These are phyloP conservation scores for Cygnus atratus DNA, from an alignment of 2,113 vertebrate species.

Conservation along the genomic window DNA sequence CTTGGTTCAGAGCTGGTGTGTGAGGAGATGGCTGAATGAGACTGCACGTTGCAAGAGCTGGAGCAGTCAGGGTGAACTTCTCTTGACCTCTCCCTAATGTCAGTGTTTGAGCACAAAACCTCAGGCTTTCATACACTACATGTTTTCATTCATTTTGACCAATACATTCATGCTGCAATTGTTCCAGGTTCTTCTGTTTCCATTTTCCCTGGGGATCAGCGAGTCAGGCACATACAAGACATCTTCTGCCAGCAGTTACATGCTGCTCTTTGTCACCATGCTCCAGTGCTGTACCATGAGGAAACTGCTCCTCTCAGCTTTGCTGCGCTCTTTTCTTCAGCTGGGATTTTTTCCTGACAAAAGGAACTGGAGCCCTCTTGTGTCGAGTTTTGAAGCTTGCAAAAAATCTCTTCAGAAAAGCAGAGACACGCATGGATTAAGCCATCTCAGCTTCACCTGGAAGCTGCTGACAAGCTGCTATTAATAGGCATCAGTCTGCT, in stretches of 20 bases:
- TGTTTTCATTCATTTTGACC: neutral
- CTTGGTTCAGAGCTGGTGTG: neutral
- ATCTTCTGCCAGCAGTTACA: neutral
- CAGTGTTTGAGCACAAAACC: neutral
- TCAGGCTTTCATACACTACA: neutral
- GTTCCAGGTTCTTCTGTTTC: neutral
- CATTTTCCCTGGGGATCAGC: accelerated
- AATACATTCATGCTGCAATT: accelerated
- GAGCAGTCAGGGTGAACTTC: neutral
- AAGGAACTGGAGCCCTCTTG: slow-evolving; percentile 64
- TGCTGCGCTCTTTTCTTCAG: neutral
- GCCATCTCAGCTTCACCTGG: neutral
- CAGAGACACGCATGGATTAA: neutral
- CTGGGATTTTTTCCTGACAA: neutral
- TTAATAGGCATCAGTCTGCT: neutral
- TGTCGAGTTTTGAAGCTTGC: slow-evolving; percentile 7
- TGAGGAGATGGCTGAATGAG: accelerated
- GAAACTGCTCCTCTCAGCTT: neutral
- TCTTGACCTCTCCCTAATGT: neutral
- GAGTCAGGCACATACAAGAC: neutral
- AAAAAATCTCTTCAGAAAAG: neutral
- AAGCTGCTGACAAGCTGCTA: neutral
- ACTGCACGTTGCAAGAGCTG: neutral
- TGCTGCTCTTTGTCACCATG: neutral
- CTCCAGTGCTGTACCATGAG: accelerated